Conservation (phyloP, 2,113 vertebrate genomes). For the Nothocercus julius region DNA sequence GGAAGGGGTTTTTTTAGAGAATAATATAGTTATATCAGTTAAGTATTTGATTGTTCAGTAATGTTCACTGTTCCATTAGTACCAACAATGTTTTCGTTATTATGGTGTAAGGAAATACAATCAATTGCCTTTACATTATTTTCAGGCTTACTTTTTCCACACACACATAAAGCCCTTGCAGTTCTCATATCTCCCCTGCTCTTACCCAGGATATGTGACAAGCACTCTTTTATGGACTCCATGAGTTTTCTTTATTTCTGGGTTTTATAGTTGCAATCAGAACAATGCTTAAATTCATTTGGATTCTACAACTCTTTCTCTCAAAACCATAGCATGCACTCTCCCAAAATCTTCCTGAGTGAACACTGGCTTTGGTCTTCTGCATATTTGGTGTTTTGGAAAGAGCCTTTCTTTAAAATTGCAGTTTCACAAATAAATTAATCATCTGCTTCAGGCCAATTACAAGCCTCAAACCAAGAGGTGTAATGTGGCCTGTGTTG, state of each 20-base stretch:
- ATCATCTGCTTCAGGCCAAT: neutral
- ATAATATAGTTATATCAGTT: neutral
- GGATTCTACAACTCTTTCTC: neutral
- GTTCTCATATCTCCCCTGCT: neutral
- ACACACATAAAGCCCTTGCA: neutral
- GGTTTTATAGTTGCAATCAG: neutral
- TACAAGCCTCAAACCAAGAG: neutral
- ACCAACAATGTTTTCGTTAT: neutral
- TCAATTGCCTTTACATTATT: neutral
- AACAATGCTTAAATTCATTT: neutral
- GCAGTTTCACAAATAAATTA: neutral
- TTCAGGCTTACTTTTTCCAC: neutral
- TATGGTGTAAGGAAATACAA: neutral
- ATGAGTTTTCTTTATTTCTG: neutral
- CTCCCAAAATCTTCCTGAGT: neutral
- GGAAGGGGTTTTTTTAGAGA: neutral
- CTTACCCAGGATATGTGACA: rapidly evolving
- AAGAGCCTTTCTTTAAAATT: neutral
- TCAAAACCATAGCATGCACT: neutral
- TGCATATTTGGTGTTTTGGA: neutral
- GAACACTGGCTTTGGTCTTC: neutral
- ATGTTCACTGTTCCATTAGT: neutral
- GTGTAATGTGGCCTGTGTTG: neutral
- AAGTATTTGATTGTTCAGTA: neutral
- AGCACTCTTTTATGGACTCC: neutral